Conservation (phyloP, 2,113 vertebrate genomes). For the Sorex fumeus region DNA sequence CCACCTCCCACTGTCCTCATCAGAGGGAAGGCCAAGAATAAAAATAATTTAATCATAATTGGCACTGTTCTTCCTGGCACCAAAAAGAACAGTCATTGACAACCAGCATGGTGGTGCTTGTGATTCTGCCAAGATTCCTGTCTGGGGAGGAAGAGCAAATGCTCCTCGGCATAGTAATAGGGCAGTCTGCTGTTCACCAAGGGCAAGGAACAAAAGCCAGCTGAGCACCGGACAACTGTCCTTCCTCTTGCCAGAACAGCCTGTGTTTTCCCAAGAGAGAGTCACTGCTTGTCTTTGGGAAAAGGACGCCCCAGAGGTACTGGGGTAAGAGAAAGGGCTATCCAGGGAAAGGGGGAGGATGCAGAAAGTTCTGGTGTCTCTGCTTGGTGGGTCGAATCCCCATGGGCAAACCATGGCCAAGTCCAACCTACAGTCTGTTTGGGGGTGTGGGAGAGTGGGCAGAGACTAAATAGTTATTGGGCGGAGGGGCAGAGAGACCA, state of each 20-base stretch:
- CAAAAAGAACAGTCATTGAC: conserved; percentile 60
- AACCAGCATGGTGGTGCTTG: conserved; percentile 29
- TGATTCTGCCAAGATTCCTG: conserved; percentile 67
- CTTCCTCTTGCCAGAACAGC: conserved; percentile 15
- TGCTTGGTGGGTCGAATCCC: background rate
- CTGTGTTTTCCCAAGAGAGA: conserved; percentile 31
- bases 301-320: conserved; percentile 2
- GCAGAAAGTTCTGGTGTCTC: background rate
- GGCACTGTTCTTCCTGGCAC: conserved; percentile 60
- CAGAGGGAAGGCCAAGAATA: conserved; percentile 46
- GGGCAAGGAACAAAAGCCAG: conserved; percentile 42
- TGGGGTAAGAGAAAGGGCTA: background rate
- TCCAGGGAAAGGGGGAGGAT: background rate
- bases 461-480: background rate
- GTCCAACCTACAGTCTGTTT: background rate
- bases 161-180: conserved; percentile 57
- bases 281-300: conserved; percentile 19
- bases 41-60: conserved; percentile 71
- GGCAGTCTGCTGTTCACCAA: conserved; percentile 55
- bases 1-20: background rate
- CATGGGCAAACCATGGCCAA: background rate
- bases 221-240: background rate
- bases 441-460: background rate
- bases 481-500: too few species aligned
- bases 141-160: conserved; percentile 59